phyloP scores from a whole-genome alignment of 2,113 vertebrate species.

The Anthoscopus minutus region DNA sequence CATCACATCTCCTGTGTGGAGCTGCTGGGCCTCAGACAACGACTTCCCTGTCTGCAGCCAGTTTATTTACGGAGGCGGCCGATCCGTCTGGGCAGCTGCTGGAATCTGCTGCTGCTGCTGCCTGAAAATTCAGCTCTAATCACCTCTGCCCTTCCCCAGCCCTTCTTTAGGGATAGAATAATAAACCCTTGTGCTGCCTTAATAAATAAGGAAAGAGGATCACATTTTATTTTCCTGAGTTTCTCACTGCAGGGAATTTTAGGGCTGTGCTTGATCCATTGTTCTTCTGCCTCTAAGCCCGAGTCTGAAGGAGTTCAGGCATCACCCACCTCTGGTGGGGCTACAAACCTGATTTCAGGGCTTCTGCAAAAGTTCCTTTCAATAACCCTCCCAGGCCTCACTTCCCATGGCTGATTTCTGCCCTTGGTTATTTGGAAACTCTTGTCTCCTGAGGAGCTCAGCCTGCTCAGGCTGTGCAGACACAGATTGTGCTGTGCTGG shows the following conservation, averaged over 20 bases:
- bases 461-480: neutral
- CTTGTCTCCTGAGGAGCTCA: neutral
- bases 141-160: neutral
- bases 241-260: neutral
- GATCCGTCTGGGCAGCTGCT: neutral
- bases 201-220: neutral
- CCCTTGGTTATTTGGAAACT: neutral
- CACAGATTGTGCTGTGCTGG: neutral
- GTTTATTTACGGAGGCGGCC: neutral
- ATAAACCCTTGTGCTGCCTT: neutral
- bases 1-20: neutral
- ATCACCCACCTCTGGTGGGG: neutral
- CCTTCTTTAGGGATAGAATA: neutral
- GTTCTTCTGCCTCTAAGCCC: neutral
- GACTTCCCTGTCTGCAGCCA: neutral
- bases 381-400: neutral
- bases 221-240: neutral
- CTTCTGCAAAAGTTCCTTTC: neutral
- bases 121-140: neutral
- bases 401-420: neutral
- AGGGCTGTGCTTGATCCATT: neutral
- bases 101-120: neutral
- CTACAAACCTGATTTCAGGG: neutral
- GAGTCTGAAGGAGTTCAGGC: neutral
- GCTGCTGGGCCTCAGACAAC: neutral